These are phyloP conservation scores for Poliocrania exsul DNA, from an alignment of 2,797 vertebrate species.

Conservation along the genomic window DNA sequence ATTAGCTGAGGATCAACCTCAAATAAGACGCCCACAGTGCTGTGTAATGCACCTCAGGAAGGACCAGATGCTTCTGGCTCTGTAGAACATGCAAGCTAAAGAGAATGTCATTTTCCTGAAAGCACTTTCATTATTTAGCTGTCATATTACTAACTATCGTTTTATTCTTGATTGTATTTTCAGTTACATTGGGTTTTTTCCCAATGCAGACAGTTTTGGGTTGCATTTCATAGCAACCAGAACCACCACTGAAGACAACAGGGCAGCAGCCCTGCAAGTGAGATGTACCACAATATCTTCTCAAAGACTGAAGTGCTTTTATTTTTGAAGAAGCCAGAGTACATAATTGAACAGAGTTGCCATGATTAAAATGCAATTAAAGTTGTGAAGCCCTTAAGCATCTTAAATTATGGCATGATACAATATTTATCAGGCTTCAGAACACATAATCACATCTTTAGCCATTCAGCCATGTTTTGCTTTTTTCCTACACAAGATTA, in stretches of 20 bases:
- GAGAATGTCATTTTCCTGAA: not conserved
- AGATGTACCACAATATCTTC: not conserved
- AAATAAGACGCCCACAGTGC: not conserved
- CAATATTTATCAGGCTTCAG: constrained; percentile 53
- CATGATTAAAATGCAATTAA: constrained; percentile 47
- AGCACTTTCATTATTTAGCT: not conserved
- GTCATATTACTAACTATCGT: not conserved
- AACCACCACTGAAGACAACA: not conserved
- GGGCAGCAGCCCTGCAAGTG: not conserved
- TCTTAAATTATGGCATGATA: constrained; percentile 1
- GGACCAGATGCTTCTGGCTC: not conserved
- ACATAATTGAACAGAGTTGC: constrained; percentile 20
- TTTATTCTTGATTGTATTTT: not conserved
- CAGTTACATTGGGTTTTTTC: accelerated
- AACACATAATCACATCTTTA: constrained; percentile 28
- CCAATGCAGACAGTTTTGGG: not conserved
- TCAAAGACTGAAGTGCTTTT: not conserved
- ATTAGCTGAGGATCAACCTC: not conserved
- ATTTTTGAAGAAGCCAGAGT: not conserved
- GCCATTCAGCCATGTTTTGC: constrained; percentile 19
- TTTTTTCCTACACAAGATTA: not conserved
- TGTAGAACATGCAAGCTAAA: not conserved
- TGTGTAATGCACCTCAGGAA: not conserved
- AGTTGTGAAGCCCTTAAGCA: constrained; percentile 2
- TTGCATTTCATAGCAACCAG: not conserved